A percentile compares a stretch with the other conserved stretches of the same genome.
Evolutionary conservation across 2,113 vertebrate genomes (phyloP).

Genomic region (Canis aureus): DNA sequence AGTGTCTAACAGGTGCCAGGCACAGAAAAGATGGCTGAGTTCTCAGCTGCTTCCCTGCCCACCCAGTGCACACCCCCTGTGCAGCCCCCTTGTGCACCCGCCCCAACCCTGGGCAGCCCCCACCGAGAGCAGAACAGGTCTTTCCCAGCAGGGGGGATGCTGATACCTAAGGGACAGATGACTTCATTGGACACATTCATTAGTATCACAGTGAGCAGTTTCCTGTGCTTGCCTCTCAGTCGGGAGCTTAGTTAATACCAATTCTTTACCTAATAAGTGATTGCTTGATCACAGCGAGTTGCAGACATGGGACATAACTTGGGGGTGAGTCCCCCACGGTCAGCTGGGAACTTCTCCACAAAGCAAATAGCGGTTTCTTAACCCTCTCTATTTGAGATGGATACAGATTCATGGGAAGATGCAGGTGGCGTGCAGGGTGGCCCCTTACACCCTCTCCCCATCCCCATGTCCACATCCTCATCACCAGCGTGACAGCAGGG

Average conservation of each 20-base stretch:
- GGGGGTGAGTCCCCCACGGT: not conserved
- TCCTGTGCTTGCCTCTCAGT: not conserved
- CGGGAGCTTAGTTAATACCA: not conserved
- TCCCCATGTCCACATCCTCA: not conserved
- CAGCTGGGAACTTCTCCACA: accelerated
- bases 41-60: not conserved
- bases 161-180: not conserved
- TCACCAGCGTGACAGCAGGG: not conserved
- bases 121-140: not conserved
- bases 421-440: not conserved
- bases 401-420: accelerated
- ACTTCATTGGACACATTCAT: accelerated
- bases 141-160: not conserved
- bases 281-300: slow-evolving; percentile 66
- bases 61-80: not conserved
- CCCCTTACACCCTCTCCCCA: not conserved
- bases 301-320: slow-evolving; percentile 41
- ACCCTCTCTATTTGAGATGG: not conserved
- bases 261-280: not conserved
- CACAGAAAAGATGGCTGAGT: not conserved
- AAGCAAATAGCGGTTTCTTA: not conserved
- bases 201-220: accelerated
- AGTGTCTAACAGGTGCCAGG: not conserved
- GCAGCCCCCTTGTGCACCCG: too few species aligned
- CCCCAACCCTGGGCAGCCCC: too few species aligned